phyloP scores from a whole-genome alignment of 2,888 invertebrate genomes.

The Phoenoteleia sp. region DNA sequence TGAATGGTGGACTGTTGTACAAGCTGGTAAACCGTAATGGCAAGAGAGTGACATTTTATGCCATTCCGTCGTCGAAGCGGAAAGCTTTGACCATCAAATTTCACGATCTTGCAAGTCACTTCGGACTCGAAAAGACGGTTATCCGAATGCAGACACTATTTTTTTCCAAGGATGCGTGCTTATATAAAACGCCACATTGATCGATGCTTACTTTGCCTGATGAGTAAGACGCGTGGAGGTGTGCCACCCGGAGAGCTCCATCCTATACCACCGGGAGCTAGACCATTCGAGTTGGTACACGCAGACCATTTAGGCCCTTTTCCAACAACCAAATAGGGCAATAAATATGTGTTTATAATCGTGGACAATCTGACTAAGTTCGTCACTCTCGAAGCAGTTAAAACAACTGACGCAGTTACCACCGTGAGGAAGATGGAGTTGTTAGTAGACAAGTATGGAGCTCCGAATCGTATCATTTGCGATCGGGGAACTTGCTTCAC shows the following conservation, averaged over 20 bases:
- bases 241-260: conserved; percentile 68
- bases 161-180: conserved; percentile 53
- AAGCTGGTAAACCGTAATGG: background rate
- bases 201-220: background rate
- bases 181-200: background rate
- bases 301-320: conserved; percentile 74
- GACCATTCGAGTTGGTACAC: conserved; percentile 74
- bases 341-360: conserved; percentile 65
- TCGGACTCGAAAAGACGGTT: conserved; percentile 67
- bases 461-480: conserved; percentile 65
- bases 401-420: conserved; percentile 24
- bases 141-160: conserved; percentile 61
- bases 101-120: conserved; percentile 73
- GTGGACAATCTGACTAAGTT: background rate
- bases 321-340: conserved; percentile 46
- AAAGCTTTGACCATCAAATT: conserved; percentile 46
- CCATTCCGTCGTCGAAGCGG: background rate
- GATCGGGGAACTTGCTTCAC: conserved; percentile 1
- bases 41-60: background rate
- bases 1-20: background rate
- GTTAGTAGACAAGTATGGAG: conserved; percentile 63
- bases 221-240: conserved; percentile 55
- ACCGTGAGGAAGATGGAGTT: conserved; percentile 49
- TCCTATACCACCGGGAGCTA: conserved; percentile 69
- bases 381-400: conserved; percentile 15